Evolutionary conservation across 2,113 vertebrate genomes (phyloP).

Genomic region (Okapia johnstoni): DNA sequence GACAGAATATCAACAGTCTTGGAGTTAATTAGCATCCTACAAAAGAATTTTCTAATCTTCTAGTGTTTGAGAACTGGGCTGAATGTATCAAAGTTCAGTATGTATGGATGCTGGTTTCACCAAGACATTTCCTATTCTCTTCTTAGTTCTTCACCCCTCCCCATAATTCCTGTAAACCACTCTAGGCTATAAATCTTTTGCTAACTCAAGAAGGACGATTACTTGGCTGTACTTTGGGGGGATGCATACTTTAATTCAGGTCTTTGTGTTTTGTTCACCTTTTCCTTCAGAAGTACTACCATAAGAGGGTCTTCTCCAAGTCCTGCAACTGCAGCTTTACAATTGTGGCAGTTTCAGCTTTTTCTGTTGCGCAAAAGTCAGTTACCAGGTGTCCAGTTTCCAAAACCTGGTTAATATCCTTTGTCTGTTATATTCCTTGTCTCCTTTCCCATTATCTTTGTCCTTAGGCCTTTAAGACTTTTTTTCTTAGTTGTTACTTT

Average conservation of each 20-base stretch:
- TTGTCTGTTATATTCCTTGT: not conserved
- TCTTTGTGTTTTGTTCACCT: not conserved
- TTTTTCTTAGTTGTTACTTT: not conserved
- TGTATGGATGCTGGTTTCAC: not conserved
- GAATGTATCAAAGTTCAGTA: not conserved
- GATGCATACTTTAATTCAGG: not conserved
- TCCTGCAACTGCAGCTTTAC: not conserved
- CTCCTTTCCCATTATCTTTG: not conserved
- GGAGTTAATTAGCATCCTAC: not conserved
- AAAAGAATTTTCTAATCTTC: not conserved
- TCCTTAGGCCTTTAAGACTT: not conserved
- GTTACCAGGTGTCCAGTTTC: not conserved
- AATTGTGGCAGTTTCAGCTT: not conserved
- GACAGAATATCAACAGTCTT: not conserved
- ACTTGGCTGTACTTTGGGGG: not conserved
- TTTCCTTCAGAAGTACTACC: not conserved
- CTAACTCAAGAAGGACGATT: not conserved
- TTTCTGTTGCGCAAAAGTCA: not conserved
- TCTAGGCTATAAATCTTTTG: not conserved
- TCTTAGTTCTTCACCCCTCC: not conserved
- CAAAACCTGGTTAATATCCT: not conserved
- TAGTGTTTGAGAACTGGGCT: not conserved
- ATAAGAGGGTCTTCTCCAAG: not conserved
- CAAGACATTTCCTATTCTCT: not conserved
- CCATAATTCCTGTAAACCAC: not conserved